Conservation (phyloP, 2,113 vertebrate genomes). For the Brevimyrus niger region DNA sequence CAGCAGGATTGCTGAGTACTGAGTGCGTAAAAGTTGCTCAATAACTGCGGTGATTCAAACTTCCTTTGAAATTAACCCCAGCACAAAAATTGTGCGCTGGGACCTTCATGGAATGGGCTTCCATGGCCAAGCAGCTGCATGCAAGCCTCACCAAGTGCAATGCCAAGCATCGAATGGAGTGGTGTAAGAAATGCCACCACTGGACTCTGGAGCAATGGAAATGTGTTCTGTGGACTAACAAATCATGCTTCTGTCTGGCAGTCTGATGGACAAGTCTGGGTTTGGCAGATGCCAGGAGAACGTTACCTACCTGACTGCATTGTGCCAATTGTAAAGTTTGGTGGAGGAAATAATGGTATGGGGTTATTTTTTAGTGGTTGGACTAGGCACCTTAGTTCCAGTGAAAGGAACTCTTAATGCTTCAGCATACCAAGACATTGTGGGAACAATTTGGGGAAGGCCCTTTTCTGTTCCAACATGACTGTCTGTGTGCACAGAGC, state of each 20-base stretch:
- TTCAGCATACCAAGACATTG: neutral
- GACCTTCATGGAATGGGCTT: neutral
- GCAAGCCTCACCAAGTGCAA: neutral
- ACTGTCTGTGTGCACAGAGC: neutral
- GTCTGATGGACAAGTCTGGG: neutral
- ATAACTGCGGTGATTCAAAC: neutral
- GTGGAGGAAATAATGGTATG: neutral
- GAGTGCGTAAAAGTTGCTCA: neutral
- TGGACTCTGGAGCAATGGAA: neutral
- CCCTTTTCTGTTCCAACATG: neutral
- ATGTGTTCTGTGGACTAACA: neutral
- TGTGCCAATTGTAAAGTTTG: neutral
- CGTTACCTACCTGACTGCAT: neutral
- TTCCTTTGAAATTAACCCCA: too few species aligned
- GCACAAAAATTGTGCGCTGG: neutral
- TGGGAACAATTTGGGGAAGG: neutral
- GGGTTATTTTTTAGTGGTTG: neutral
- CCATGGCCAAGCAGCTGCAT: neutral
- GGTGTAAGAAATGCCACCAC: neutral
- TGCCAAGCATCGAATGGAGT: neutral
- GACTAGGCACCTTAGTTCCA: neutral
- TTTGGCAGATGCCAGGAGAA: neutral
- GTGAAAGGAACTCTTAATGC: neutral
- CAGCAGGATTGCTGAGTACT: neutral
- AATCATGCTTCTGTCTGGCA: neutral